These are phyloP conservation scores for Geotrupes spiniger DNA, from an alignment of 2,888 invertebrate species.

Conservation along the genomic window DNA sequence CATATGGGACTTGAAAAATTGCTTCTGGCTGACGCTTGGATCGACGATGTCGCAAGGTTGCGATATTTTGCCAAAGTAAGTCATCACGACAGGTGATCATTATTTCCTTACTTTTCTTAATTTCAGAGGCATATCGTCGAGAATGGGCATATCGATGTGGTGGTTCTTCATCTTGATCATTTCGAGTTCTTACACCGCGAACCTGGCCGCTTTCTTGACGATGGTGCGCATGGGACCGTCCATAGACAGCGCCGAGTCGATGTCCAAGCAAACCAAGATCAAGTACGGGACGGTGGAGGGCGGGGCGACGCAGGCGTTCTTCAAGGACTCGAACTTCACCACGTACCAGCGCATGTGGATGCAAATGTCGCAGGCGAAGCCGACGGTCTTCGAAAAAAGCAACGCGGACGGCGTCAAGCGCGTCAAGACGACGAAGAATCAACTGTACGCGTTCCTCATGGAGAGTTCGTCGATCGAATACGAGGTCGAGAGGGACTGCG, in stretches of 20 bases:
- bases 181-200: slow-evolving; percentile 92
- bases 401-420: slow-evolving; percentile 86
- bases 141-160: slow-evolving; percentile 86
- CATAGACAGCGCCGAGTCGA: slow-evolving; percentile 86
- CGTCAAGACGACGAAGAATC: slow-evolving; percentile 73
- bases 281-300: slow-evolving; percentile 86
- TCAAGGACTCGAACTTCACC: slow-evolving; percentile 50
- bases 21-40: slow-evolving; percentile 90
- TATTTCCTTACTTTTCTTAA: too few relatives aligned
- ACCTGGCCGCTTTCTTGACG: slow-evolving; percentile 89
- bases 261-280: slow-evolving; percentile 89
- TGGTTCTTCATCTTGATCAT: slow-evolving; percentile 93
- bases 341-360: slow-evolving; percentile 33
- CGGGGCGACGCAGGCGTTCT: slow-evolving; percentile 94
- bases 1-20: slow-evolving; percentile 83
- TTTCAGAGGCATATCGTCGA: slow-evolving; percentile 79
- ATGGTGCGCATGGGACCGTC: slow-evolving; percentile 84
- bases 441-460: slow-evolving; percentile 91
- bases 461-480: slow-evolving; percentile 96
- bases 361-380: slow-evolving; percentile 74
- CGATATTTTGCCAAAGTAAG: slow-evolving; percentile 85
- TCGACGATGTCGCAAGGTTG: slow-evolving; percentile 93
- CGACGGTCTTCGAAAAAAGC: slow-evolving; percentile 76
- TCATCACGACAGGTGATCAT: too few relatives aligned
- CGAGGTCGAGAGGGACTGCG: slow-evolving; percentile 79